Evolutionary conservation across 2,888 invertebrate species (phyloP).

Genomic region (Cecidostiba fungosa): DNA sequence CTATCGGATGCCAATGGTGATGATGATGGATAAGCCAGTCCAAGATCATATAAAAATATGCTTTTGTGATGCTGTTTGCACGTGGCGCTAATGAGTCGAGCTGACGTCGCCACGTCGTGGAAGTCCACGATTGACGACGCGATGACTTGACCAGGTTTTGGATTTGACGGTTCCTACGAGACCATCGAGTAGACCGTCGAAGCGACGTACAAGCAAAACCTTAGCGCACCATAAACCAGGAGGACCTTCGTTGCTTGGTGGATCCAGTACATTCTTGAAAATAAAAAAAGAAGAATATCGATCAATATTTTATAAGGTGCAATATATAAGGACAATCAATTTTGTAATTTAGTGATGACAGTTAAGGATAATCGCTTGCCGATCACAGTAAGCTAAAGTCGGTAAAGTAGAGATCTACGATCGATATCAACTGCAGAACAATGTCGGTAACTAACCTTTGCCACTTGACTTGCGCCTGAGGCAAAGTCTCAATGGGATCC

Average conservation of each 20-base stretch:
- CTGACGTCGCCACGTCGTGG: neutral
- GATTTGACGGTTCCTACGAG: conserved; percentile 39
- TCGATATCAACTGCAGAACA: neutral
- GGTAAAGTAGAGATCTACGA: neutral
- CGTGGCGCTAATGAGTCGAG: neutral
- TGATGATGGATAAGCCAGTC: neutral
- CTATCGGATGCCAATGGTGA: neutral
- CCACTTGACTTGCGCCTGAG: conserved; percentile 82
- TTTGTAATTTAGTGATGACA: too few species aligned
- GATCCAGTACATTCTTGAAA: conserved; percentile 77
- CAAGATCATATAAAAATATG: conserved; percentile 1
- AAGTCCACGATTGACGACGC: neutral
- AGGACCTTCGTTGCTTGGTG: conserved; percentile 76
- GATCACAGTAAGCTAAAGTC: neutral
- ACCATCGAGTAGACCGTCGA: conserved; percentile 63
- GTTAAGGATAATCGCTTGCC: too few species aligned
- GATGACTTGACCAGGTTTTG: neutral
- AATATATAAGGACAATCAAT: too few species aligned
- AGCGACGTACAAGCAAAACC: conserved; percentile 73
- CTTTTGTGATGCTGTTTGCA: neutral
- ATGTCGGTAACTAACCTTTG: conserved; percentile 80
- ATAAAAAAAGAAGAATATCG: neutral
- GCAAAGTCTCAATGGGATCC: conserved; percentile 88
- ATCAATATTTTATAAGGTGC: neutral
- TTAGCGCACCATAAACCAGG: conserved; percentile 71